Conservation (phyloP, 2,888 invertebrate genomes). For the Coenonympha glycerion region DNA sequence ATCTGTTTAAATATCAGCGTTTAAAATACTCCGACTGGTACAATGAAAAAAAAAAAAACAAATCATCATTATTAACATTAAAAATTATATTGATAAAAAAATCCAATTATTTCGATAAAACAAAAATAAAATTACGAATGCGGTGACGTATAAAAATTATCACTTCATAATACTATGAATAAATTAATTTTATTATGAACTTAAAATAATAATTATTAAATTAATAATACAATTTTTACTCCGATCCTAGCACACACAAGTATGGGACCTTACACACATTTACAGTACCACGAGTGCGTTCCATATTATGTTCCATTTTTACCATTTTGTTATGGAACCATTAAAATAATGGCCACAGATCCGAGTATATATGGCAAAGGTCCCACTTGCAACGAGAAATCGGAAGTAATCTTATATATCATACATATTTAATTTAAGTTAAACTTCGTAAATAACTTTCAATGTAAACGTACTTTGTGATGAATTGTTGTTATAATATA, state of each 20-base stretch:
- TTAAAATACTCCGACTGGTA: too few relatives aligned
- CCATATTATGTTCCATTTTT: too few relatives aligned
- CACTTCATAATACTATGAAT: neutral
- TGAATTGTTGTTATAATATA: neutral
- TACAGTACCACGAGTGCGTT: too few relatives aligned
- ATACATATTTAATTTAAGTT: neutral
- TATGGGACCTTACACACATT: too few relatives aligned
- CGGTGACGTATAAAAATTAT: neutral
- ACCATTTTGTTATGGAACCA: too few relatives aligned
- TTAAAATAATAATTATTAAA: neutral
- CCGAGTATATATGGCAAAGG: too few relatives aligned
- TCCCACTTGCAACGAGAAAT: too few relatives aligned
- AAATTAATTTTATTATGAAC: conserved; percentile 3
- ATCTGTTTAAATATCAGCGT: too few relatives aligned
- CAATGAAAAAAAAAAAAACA: neutral
- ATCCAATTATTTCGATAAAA: neutral
- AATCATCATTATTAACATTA: neutral
- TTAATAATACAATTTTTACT: too few relatives aligned
- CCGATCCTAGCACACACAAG: too few relatives aligned
- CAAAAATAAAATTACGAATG: neutral
- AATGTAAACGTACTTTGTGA: conserved; percentile 1
- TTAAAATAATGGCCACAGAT: too few relatives aligned
- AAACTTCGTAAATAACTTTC: neutral
- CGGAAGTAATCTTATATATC: neutral
- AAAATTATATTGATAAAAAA: neutral